Evolutionary conservation across 2,888 invertebrate genomes (phyloP).

Genomic region (Pseudococcus jackbeardsleyi): DNA sequence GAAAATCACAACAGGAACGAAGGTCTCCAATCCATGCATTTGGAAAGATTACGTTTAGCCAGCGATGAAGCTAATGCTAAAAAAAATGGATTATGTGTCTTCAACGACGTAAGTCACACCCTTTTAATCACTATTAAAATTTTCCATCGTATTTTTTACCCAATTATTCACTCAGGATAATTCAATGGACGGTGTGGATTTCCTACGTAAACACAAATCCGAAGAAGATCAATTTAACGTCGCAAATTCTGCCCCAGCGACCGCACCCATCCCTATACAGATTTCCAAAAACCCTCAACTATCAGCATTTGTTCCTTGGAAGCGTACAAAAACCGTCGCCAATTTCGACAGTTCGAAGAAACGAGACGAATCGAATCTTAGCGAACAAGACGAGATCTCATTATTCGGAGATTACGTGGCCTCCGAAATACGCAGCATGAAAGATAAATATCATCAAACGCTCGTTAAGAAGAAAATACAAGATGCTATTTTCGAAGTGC

Average conservation of each 20-base stretch:
- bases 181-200: background rate
- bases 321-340: constrained; percentile 19
- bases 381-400: constrained; percentile 20
- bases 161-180: background rate
- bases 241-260: background rate
- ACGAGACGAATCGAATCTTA: background rate
- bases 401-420: constrained; percentile 42
- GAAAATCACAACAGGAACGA: background rate
- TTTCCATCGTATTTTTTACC: background rate
- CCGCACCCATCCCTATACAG: background rate
- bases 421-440: constrained; percentile 40
- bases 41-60: constrained; percentile 34
- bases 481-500: constrained; percentile 44
- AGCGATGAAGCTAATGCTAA: constrained; percentile 8
- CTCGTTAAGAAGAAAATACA: constrained; percentile 34
- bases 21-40: background rate
- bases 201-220: background rate
- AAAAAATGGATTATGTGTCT: background rate
- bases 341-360: background rate
- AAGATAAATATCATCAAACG: constrained; percentile 43
- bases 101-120: background rate
- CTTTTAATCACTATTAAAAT: background rate
- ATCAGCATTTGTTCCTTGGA: constrained; percentile 42
- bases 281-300: constrained; percentile 13
- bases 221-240: background rate